Base-by-base conservation (phyloP, 2,113 vertebrate species). In the Macquaria australasica region DNA sequence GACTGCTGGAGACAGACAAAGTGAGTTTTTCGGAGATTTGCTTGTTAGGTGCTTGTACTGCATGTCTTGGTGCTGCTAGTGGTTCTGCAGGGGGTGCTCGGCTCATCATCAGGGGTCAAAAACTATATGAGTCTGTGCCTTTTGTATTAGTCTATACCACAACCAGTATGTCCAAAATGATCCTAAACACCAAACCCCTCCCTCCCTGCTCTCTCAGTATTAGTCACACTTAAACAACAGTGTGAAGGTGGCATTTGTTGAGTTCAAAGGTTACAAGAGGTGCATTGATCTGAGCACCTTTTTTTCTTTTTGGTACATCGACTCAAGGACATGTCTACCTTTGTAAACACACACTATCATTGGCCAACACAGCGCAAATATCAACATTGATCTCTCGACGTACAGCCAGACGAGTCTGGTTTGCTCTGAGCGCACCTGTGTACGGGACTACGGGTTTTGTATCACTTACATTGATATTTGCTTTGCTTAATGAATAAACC, bases 361-460 rank as follows among this genome's bases (percentile, higher is more conserved):
- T 62, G 68, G 48, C 69, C 79, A 62, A 55, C 76, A 23, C 81
- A 86, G 28, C n/a, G 67, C 88, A 88, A 89, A 92, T 76, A 91
- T 89, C 87, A 86, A 45, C 90, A 75, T 11, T 39, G 64, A 77
- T 78, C 83, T 87, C 18, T 59, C 56, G 51, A 37, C 41, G 0
- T 14, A 25, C 14, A 48, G 58, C 25, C 28, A 81, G 81, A 84
- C 62, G 7, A 53, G 73, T 79, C 51, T 1, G 75, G 79, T 86
- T 66, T 74, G 81, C 75, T 66, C 56, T 9, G 25, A 18, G 43
- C 2, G 28, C 70, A 86, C 82, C 84, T 83, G 70, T 70, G 34
- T 9, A 8, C 0, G n/a, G n/a, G 62, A 56, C 59, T 7, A 62
- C 7, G 0, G 11, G 56, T 50, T 45, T 50, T 23, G 28, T 28